Percentiles rank a stretch among this genome's conserved stretches.
Conservation (phyloP, 1,140 invertebrate species). For the Neuroterus valhalla region DNA sequence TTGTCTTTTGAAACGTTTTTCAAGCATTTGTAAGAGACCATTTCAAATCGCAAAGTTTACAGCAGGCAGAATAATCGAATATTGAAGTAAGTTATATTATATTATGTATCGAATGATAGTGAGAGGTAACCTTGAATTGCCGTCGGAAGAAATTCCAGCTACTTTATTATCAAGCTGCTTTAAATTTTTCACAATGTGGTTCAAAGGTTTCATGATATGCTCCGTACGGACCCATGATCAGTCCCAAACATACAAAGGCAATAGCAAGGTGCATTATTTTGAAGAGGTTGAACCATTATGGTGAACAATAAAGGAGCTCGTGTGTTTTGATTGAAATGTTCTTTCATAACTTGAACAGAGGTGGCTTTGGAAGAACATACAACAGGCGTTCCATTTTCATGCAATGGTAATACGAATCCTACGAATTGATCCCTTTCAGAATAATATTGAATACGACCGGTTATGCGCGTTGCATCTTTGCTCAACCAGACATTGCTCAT, state of each 20-base stretch:
- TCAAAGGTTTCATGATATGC: conserved; percentile 34
- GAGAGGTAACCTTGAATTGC: conserved; percentile 5
- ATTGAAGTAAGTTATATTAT: no score
- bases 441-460: conserved; percentile 45
- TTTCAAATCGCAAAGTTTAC: no score
- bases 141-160: conserved; percentile 37
- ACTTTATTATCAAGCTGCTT: conserved; percentile 44
- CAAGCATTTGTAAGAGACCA: no score
- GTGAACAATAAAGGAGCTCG: conserved; percentile 28
- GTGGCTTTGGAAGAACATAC: conserved; percentile 36
- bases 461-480: conserved; percentile 46
- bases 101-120: no score
- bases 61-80: no score
- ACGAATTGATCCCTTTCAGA: conserved; percentile 41
- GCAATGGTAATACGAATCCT: conserved; percentile 39
- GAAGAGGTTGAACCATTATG: conserved; percentile 46
- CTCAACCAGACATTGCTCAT: conserved; percentile 43
- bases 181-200: conserved; percentile 34
- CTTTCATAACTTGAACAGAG: conserved; percentile 37
- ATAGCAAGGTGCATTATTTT: conserved; percentile 35
- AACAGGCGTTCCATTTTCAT: conserved; percentile 42
- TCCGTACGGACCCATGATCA: conserved; percentile 38
- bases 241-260: conserved; percentile 44
- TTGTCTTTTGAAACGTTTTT: no score
- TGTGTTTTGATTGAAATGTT: conserved; percentile 37